These are phyloP conservation scores for Hyposmocoma kahamanoa DNA, from an alignment of 1,140 invertebrate genomes.

Conservation along the genomic window DNA sequence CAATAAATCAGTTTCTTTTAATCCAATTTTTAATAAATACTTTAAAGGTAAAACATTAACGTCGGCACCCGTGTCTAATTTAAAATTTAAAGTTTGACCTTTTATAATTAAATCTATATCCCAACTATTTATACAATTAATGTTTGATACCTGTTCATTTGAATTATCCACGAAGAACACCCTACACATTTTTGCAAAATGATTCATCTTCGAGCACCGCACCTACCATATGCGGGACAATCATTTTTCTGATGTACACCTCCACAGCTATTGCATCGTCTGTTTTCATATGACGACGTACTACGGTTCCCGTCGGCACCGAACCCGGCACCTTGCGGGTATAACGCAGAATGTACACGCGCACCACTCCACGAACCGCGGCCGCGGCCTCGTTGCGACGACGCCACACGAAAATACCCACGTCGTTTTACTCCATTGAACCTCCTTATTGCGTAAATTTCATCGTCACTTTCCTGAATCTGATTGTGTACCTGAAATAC, in stretches of 20 bases:
- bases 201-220: conserved; percentile 1
- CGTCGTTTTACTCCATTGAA: background rate
- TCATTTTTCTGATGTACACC: background rate
- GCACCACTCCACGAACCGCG: background rate
- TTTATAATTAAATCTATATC: background rate
- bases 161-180: background rate
- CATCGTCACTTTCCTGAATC: background rate
- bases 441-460: background rate
- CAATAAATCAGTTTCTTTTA: background rate
- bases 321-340: background rate
- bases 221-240: conserved; percentile 4
- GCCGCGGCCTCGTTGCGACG: background rate
- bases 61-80: conserved; percentile 8
- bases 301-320: background rate
- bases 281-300: background rate
- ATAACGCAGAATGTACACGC: too few relatives aligned
- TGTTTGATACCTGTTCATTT: conserved; percentile 5
- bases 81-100: background rate
- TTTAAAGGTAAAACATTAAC: conserved; percentile 5
- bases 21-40: background rate
- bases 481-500: background rate
- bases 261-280: background rate
- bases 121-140: background rate
- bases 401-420: background rate
- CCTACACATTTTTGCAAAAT: conserved; percentile 4